Base-by-base conservation (phyloP, 2,113 vertebrate species). In the Colistium nudipinnis region DNA sequence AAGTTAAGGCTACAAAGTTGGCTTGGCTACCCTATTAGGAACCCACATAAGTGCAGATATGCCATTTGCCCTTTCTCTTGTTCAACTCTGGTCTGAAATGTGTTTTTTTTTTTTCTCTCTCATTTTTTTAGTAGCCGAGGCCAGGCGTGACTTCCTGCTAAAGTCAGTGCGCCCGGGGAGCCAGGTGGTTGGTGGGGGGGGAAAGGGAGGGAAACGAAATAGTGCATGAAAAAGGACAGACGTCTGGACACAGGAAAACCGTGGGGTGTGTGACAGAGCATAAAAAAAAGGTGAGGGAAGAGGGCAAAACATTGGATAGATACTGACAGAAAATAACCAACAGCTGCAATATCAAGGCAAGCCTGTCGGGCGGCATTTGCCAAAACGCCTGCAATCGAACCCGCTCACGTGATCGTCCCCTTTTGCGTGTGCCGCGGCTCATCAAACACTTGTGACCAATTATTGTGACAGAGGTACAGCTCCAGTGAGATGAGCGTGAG, bases 61-160 rank as follows among this genome's bases (percentile, higher is more conserved):
- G 56, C 65, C 7, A 61, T 56, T 53, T 59, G 25, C 33, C 19
- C 27, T 24, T 51, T 7, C 45, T 30, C 59, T 33, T 17, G 28
- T 31, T 56, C 51, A 45, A 16, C 45, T 62, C 47, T 59, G 28
- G 44, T 81, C 44, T 70, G 68, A 68, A 72, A 86, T 61, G 74
- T 70, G 76, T 63, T 73, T 1, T 6, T 85, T 66, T 85, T 70
- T 89, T 74, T 75, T 82, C 48, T 70, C 81, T 76, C 84, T 63
- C 44, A 39, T 71, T 82, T 77, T 86, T 53, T 47, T 53, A 63
- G 64, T 53, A 53, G 66, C 27, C 16, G 64, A 65, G 41, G 48
- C 63, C 62, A 76, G 39, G 65, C 25, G 53, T 39, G 74, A 74
- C 60, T 74, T 73, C 38, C 47, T 83, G 68, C 62, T 62, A 67